A percentile compares a stretch with the other conserved stretches of the same genome.
Conservation (phyloP, 2,113 vertebrate species). For the Psittacula cyanocephala region DNA sequence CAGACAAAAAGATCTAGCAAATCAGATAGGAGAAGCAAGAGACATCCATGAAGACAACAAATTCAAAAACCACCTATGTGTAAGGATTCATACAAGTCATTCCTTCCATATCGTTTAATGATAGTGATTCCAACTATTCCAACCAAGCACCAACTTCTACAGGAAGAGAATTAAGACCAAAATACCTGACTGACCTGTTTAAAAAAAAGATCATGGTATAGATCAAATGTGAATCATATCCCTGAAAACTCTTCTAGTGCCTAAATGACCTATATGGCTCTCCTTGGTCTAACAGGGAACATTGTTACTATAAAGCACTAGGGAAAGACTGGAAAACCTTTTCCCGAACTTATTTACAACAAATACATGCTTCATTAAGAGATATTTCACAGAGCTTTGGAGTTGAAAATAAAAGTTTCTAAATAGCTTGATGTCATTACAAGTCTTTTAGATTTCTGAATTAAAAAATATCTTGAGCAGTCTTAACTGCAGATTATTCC, state of each 20-base stretch:
- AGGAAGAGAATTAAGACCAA: not conserved
- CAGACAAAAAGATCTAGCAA: not conserved
- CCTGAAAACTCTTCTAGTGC: not conserved
- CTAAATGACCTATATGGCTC: not conserved
- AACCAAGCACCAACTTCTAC: not conserved
- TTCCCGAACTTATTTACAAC: not conserved
- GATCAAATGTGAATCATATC: not conserved
- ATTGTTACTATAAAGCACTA: not conserved
- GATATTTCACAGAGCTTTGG: not conserved
- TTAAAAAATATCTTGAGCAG: not conserved
- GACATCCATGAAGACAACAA: not conserved
- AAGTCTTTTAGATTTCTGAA: not conserved
- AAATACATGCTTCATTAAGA: not conserved
- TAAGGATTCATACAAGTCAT: not conserved
- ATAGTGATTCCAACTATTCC: not conserved
- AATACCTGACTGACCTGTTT: not conserved
- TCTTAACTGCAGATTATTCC: not conserved
- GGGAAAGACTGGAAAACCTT: not conserved
- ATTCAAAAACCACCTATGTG: not conserved
- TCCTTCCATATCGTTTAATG: not conserved
- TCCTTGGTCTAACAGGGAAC: not conserved
- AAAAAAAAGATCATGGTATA: not conserved
- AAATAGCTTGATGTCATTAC: not conserved
- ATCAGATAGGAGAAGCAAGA: not conserved
- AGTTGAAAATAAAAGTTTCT: not conserved